Conservation (phyloP, 92 coral and sea anemone species). For the Palythoa heliodiscus region DNA sequence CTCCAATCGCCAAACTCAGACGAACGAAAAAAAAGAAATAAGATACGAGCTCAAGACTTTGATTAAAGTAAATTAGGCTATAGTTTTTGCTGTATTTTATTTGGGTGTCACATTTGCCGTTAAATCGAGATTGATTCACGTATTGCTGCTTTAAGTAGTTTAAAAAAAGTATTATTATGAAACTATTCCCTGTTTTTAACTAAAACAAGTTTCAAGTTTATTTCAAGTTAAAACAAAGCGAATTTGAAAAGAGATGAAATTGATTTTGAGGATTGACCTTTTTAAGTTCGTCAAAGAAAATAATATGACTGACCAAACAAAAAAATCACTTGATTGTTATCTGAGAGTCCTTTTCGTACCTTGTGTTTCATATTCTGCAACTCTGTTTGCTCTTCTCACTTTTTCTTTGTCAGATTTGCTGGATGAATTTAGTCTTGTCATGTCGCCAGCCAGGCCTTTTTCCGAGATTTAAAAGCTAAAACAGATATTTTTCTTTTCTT, state of each 20-base stretch:
- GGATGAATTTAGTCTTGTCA: constrained; percentile 17
- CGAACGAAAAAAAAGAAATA: neutral
- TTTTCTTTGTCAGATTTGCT: constrained; percentile 27
- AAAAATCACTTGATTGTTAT: neutral
- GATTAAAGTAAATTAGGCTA: too few relatives aligned
- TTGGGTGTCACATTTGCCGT: neutral
- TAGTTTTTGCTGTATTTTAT: too few relatives aligned
- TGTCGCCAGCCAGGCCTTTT: neutral
- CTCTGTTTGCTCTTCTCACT: constrained; percentile 27
- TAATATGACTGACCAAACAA: constrained; percentile 11
- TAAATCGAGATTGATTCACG: neutral
- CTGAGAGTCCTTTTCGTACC: constrained; percentile 13
- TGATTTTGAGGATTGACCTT: neutral
- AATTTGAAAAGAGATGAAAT: neutral
- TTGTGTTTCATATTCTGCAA: constrained; percentile 18
- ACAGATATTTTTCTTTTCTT: neutral
- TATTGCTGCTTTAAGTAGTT: neutral
- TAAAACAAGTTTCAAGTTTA: too few relatives aligned
- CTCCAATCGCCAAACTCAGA: neutral
- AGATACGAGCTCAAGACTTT: neutral
- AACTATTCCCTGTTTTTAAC: too few relatives aligned
- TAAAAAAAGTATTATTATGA: too few relatives aligned
- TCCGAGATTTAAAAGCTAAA: neutral
- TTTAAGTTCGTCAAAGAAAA: neutral
- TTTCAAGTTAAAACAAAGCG: too few relatives aligned